Percentiles rank a stretch among this genome's conserved stretches.
Conservation (phyloP, 2,888 invertebrate genomes). For the Melolontha melolontha region DNA sequence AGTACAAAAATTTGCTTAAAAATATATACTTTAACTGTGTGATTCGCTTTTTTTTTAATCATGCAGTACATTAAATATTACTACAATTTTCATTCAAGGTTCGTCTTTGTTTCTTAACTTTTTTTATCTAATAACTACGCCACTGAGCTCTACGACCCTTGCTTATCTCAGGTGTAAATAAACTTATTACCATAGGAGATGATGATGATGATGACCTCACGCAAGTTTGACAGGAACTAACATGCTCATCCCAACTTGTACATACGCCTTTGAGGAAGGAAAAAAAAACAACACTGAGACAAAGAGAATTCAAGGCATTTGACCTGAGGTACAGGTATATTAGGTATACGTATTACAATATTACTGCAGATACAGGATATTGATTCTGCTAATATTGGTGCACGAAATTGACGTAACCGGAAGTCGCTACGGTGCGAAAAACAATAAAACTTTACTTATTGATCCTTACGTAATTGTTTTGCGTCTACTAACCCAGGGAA, state of each 20-base stretch:
- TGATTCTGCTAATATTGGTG: slow-evolving; percentile 24
- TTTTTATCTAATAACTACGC: too few species aligned
- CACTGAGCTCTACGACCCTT: neutral
- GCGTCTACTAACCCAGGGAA: neutral
- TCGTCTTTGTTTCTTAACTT: too few species aligned
- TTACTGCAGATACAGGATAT: slow-evolving; percentile 11
- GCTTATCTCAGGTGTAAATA: slow-evolving; percentile 9
- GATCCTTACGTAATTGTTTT: slow-evolving; percentile 23
- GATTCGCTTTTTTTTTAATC: too few species aligned
- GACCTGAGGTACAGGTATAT: neutral
- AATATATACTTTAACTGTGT: too few species aligned
- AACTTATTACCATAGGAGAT: too few species aligned
- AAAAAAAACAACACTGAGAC: neutral
- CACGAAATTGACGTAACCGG: slow-evolving; percentile 24
- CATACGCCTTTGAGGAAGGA: neutral
- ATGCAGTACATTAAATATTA: too few species aligned
- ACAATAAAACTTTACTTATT: slow-evolving; percentile 11
- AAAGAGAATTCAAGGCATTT: slow-evolving; percentile 2
- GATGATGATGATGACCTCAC: neutral
- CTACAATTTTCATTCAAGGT: too few species aligned
- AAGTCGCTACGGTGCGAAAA: slow-evolving; percentile 6
- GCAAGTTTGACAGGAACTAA: slow-evolving; percentile 41
- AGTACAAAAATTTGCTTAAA: too few species aligned
- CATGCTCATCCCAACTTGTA: slow-evolving; percentile 24
- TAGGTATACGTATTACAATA: neutral